phyloP scores from a whole-genome alignment of 64 coral and sea anemone species.

The Montipora efflorescens region DNA sequence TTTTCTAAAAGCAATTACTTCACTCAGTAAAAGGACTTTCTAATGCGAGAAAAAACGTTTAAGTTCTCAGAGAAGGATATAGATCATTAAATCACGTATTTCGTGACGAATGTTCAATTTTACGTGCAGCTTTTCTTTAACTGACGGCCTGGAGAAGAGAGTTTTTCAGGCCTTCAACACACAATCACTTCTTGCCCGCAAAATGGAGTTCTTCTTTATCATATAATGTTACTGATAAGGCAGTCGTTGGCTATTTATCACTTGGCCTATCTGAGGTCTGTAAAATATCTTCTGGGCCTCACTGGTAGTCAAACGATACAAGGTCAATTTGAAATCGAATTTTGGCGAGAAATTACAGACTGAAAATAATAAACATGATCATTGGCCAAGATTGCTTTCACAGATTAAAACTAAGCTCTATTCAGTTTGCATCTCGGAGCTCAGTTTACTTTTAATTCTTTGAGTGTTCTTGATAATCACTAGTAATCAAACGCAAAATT shows the following conservation, averaged over 20 bases:
- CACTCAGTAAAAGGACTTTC: neutral
- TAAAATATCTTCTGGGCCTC: neutral
- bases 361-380: neutral
- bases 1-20: too few species aligned
- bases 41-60: neutral
- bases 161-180: neutral
- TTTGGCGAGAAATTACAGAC: neutral
- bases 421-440: neutral
- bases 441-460: neutral
- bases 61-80: neutral
- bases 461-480: neutral
- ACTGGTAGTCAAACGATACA: neutral
- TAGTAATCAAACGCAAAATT: neutral
- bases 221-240: conserved; percentile 39
- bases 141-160: too few species aligned
- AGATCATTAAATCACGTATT: neutral
- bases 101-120: neutral
- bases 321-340: conserved; percentile 3
- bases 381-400: neutral
- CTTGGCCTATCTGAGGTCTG: neutral
- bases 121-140: neutral
- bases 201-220: neutral
- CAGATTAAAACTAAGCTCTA: conserved; percentile 1
- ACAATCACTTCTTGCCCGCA: neutral
- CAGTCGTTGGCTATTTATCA: conserved; percentile 16